These are phyloP conservation scores for Anoplopoma fimbria DNA, from an alignment of 2,113 vertebrate genomes.

Conservation along the genomic window DNA sequence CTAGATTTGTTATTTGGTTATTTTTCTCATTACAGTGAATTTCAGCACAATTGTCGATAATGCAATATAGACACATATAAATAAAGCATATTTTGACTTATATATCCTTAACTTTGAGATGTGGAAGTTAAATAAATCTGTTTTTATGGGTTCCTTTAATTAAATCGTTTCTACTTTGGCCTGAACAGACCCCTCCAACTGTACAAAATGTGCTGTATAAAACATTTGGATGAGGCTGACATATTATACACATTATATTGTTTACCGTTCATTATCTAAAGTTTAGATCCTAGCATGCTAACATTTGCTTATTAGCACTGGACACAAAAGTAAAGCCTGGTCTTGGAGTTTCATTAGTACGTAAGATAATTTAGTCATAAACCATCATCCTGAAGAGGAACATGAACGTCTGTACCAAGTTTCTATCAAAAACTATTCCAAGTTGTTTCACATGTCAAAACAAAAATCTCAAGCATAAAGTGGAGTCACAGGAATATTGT, in stretches of 20 bases:
- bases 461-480: no score
- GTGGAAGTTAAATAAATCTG: not conserved
- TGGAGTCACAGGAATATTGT: no score
- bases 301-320: no score
- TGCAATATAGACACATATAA: not conserved
- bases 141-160: not conserved
- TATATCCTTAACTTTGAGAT: not conserved
- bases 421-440: no score
- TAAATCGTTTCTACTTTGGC: not conserved
- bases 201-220: not conserved
- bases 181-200: not conserved
- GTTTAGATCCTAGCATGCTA: not conserved
- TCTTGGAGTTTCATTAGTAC: no score
- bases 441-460: no score
- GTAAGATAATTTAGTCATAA: no score
- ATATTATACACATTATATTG: not conserved
- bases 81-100: not conserved
- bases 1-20: not conserved
- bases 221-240: not conserved
- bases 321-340: no score
- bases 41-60: not conserved
- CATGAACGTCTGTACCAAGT: no score
- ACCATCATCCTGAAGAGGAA: no score
- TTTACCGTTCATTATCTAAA: not conserved
- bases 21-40: not conserved